Evolutionary conservation across 1,140 invertebrate species (phyloP), one percentile per base, ranked within the genome.

Genomic region (Eriocheir sinensis): DNA sequence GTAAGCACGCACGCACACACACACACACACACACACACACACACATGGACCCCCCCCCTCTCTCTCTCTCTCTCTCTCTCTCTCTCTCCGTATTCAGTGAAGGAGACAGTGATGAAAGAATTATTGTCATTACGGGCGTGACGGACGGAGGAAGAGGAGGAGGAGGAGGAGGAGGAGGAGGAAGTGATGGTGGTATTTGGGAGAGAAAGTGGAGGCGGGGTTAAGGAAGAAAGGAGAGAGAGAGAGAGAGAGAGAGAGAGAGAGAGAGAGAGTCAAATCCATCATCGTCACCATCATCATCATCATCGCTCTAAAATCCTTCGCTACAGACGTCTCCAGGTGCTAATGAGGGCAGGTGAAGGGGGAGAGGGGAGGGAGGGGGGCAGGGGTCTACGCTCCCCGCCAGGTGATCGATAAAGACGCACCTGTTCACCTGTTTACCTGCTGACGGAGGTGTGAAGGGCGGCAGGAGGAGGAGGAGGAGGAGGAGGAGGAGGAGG

Each of bases 11-110:
- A 60, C 53, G 27, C 53, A 60, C 53, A 60, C 53, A 60, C 53
- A 60, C 83, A 86, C 15, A 86, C 83, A 86, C 83, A 86, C 83
- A 86, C 83, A 86, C 83, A 86, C 89, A 72, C 89, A 91, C 21
- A 91, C 89, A 91, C 89, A 60, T 48, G 27, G 0, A 48, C 88
- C 12, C 88, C 9, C 88, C 40, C 38, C 17, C 36, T 8, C 41
- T n/a, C 40, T 60, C 89, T 60, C 41, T 60, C 53, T 34, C 83
- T 4, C 83, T 34, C 83, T 34, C 83, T 34, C 83, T 34, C 83
- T 4, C 30, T 8, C 30, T 8, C 32, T 8, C 83, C 27, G 12
- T 86, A 38, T 40, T 41, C 34, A 86, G 40, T 34, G 12, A n/a
- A 86, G 83, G 83, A 86, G 83, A 41, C 83, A 86, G 83, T 86